Percentiles rank a stretch among this genome's conserved stretches.
Conservation (phyloP, 2,888 invertebrate genomes). For the Ischnus inquisitorius region DNA sequence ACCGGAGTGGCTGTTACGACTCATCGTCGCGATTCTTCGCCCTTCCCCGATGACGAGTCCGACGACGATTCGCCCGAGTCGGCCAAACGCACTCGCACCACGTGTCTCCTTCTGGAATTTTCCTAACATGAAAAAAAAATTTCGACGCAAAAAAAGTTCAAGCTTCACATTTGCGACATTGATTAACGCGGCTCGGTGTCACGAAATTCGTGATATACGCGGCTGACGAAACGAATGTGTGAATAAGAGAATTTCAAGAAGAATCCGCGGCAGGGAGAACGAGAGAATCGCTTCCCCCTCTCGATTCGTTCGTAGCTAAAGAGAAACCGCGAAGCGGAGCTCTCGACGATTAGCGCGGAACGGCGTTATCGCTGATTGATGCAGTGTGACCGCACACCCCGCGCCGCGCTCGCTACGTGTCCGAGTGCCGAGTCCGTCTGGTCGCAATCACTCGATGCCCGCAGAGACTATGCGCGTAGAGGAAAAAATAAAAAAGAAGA, state of each 20-base stretch:
- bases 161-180: no score
- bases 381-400: constrained; percentile 35
- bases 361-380: constrained; percentile 64
- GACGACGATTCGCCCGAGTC: background rate
- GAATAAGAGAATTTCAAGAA: no score
- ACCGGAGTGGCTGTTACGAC: constrained; percentile 5
- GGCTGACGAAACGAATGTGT: no score
- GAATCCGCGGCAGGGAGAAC: background rate
- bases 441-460: constrained; percentile 53
- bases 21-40: background rate
- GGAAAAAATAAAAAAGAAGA: constrained; percentile 18
- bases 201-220: background rate
- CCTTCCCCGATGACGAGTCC: background rate
- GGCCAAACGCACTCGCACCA: background rate
- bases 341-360: constrained; percentile 53
- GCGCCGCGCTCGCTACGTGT: constrained; percentile 25
- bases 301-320: constrained; percentile 21
- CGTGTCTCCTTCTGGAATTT: background rate
- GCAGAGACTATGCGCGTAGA: constrained; percentile 36
- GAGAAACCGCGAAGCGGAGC: constrained; percentile 21
- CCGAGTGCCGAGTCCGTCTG: constrained; percentile 37
- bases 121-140: background rate
- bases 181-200: no score
- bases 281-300: constrained; percentile 38
- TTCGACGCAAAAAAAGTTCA: no score